Evolutionary conservation across 2,888 invertebrate species (phyloP).

Genomic region (Spodoptera exigua): DNA sequence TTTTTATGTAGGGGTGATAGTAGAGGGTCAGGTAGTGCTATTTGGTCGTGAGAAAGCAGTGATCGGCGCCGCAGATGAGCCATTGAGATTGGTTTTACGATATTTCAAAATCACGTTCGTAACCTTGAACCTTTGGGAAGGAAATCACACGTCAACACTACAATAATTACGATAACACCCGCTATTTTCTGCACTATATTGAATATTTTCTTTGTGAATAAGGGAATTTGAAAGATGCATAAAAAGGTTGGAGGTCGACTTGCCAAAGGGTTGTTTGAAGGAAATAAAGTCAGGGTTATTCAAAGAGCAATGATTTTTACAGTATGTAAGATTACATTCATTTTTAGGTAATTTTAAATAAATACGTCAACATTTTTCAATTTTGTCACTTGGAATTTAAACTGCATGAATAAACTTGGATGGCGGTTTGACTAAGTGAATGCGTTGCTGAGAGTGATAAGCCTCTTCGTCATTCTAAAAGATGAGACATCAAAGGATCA

Average conservation of each 20-base stretch:
- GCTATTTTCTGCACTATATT: slow-evolving; percentile 32
- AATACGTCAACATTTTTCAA: too few species aligned
- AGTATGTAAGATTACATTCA: too few species aligned
- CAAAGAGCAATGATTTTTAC: too few species aligned
- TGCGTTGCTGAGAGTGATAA: slow-evolving; percentile 13
- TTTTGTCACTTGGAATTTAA: too few species aligned
- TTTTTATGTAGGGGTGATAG: slow-evolving; percentile 47
- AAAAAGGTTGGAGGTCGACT: too few species aligned
- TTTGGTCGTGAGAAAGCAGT: slow-evolving; percentile 81
- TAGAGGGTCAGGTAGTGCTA: slow-evolving; percentile 43
- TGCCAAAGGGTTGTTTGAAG: too few species aligned
- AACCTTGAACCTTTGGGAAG: slow-evolving; percentile 84
- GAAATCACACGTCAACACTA: slow-evolving; percentile 77
- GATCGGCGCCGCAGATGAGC: slow-evolving; percentile 76
- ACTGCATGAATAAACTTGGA: too few species aligned
- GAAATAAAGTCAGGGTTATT: too few species aligned
- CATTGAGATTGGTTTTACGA: slow-evolving; percentile 84
- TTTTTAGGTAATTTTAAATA: too few species aligned
- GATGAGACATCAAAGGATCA: too few species aligned
- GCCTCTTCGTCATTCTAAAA: slow-evolving; percentile 4
- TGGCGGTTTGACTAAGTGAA: too few species aligned
- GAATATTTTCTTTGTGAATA: slow-evolving; percentile 7
- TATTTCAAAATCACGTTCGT: slow-evolving; percentile 85
- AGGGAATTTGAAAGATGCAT: neutral
- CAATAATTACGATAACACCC: slow-evolving; percentile 60